Evolutionary conservation across 2,888 invertebrate species (phyloP).

Genomic region (Seira musarum): DNA sequence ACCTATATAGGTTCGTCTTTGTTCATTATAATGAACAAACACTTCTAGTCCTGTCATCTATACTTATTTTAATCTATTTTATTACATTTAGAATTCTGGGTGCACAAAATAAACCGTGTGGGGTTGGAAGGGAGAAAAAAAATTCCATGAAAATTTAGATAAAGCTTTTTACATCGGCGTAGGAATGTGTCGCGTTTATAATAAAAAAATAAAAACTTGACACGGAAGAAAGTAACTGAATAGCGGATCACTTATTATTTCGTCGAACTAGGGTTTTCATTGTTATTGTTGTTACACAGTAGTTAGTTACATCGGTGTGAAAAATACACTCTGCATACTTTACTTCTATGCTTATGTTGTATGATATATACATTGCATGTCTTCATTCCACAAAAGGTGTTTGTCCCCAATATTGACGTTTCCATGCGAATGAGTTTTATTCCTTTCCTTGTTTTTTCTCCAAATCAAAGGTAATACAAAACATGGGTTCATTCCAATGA

Average conservation of each 20-base stretch:
- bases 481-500: too few relatives aligned
- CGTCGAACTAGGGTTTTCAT: constrained; percentile 23
- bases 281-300: constrained; percentile 2
- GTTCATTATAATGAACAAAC: background rate
- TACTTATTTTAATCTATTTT: background rate
- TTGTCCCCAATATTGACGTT: too few relatives aligned
- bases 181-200: constrained; percentile 35
- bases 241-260: background rate
- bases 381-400: too few relatives aligned
- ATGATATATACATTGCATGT: too few relatives aligned
- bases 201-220: constrained; percentile 37
- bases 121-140: background rate
- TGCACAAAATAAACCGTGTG: background rate
- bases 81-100: background rate
- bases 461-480: too few relatives aligned
- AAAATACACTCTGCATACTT: too few relatives aligned
- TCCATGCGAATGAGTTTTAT: too few relatives aligned
- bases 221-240: constrained; percentile 40
- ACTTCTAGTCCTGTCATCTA: background rate
- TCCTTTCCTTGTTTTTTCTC: too few relatives aligned
- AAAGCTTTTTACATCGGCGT: constrained; percentile 1
- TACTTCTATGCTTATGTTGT: too few relatives aligned
- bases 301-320: constrained; percentile 19
- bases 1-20: background rate
- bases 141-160: too few relatives aligned